Percentiles rank a stretch among this genome's conserved stretches.
These are phyloP conservation scores for Procambarus virginalis DNA, from an alignment of 1,140 invertebrate genomes.

Conservation along the genomic window DNA sequence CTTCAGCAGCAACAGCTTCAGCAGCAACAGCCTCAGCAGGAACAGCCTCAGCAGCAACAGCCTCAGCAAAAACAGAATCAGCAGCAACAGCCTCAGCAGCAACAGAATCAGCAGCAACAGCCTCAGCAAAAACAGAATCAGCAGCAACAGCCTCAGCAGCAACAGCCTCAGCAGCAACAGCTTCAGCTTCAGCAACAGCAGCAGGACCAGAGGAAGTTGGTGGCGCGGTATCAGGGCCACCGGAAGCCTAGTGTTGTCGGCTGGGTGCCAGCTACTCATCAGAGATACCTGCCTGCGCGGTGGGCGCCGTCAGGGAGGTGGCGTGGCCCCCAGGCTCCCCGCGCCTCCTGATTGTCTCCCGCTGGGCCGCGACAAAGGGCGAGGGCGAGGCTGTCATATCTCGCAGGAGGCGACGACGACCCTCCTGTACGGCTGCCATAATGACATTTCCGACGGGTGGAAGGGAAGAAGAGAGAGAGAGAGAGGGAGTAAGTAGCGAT, in stretches of 20 bases:
- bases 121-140: too few species aligned
- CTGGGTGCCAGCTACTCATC: neutral
- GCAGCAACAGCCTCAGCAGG: too few species aligned
- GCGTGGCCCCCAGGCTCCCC: neutral
- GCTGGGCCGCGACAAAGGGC: slow-evolving; percentile 12
- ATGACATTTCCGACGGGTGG: slow-evolving; percentile 23
- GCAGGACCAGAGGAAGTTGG: neutral
- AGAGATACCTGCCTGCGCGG: neutral
- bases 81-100: too few species aligned
- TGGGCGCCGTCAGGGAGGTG: neutral
- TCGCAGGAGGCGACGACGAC: neutral
- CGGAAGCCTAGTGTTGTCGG: neutral
- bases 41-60: too few species aligned
- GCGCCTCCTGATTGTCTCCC: slow-evolving; percentile 18
- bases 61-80: too few species aligned
- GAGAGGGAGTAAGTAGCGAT: neutral
- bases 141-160: neutral
- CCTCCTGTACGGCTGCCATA: neutral
- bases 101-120: too few species aligned
- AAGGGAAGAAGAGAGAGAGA: neutral
- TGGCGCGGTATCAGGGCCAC: neutral
- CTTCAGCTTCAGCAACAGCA: neutral
- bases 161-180: neutral
- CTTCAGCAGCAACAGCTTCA: too few species aligned
- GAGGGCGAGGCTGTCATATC: slow-evolving; percentile 33